Evolutionary conservation across 1,140 invertebrate species (phyloP), one percentile per base, ranked within the genome.

Genomic region (Anastrepha obliqua): DNA sequence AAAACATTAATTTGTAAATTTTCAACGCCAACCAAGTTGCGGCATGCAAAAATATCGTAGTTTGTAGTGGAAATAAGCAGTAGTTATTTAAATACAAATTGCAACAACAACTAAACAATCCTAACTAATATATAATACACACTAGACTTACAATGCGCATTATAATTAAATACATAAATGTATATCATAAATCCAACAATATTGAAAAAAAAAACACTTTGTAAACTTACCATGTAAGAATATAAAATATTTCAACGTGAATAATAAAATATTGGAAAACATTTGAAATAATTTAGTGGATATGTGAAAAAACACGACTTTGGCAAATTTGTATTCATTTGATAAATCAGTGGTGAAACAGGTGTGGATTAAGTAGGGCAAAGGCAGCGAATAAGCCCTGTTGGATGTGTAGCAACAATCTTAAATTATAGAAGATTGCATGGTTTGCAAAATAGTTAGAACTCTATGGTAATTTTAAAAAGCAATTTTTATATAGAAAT

Each of bases 261-360:
- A 81, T 81, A 81, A 81, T 81, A 81, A 81, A 81, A 81, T 81
- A 81, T 81, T 81, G 74, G 74, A 81, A 81, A 81, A 81, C n/a
- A 81, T 81, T 81, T 81, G 47, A 81, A 70, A 81, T 81, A 81
- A 81, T 81, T 51, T 81, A 81, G 74, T 81, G 74, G 74, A 81
- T 81, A 81, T 81, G 74, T 81, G 74, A 81, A 81, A 55, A 81
- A 81, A 51, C 29, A 29, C 29, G 44, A 74, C 20, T 17, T 6
- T 47, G 8, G 15, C n/a, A 29, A 74, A 51, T 74, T 74, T 74
- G 70, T 74, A 74, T 51, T 74, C 47, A 74, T 74, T 74, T 74
- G 47, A 67, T 13, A 9, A 67, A 20, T 9, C 1, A 3, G 13
- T 42, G 29, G 29, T 29, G 29, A 29, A 29, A 29, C 39, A 58